Conservation (phyloP, 2,113 vertebrate genomes). For the Mixornis gularis region DNA sequence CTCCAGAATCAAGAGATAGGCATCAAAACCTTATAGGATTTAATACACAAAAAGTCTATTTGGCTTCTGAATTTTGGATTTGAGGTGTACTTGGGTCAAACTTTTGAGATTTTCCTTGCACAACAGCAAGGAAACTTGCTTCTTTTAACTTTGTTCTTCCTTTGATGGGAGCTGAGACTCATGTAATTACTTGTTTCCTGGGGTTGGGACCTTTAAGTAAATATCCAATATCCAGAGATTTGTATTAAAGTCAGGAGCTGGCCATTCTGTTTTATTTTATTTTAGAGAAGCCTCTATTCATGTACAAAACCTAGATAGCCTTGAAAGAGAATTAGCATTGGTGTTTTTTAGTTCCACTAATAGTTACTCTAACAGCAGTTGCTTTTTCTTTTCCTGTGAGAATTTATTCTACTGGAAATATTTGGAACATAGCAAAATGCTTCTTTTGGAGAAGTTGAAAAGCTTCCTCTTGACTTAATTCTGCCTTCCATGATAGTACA, state of each 20-base stretch:
- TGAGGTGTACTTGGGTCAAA: background rate
- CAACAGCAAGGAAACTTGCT: background rate
- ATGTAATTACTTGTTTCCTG: conserved; percentile 22
- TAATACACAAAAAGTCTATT: fast-evolving
- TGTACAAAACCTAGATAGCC: background rate
- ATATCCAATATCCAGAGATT: background rate
- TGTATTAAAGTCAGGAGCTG: background rate
- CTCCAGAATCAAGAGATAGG: background rate
- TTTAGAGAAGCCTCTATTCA: background rate
- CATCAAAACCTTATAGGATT: background rate
- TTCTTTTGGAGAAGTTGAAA: background rate
- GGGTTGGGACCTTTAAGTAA: background rate
- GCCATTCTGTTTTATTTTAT: background rate
- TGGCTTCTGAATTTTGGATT: background rate
- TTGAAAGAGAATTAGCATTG: background rate
- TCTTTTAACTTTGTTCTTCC: background rate
- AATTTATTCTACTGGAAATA: background rate
- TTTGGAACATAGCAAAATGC: background rate
- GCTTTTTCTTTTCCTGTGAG: background rate
- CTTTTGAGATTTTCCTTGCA: background rate
- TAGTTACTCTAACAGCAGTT: background rate
- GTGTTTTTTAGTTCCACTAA: background rate
- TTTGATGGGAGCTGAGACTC: background rate
- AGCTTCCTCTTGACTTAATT: background rate
- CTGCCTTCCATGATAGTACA: background rate